Evolutionary conservation across 2,888 invertebrate genomes (phyloP).

Genomic region (Koerneria pararmatus): DNA sequence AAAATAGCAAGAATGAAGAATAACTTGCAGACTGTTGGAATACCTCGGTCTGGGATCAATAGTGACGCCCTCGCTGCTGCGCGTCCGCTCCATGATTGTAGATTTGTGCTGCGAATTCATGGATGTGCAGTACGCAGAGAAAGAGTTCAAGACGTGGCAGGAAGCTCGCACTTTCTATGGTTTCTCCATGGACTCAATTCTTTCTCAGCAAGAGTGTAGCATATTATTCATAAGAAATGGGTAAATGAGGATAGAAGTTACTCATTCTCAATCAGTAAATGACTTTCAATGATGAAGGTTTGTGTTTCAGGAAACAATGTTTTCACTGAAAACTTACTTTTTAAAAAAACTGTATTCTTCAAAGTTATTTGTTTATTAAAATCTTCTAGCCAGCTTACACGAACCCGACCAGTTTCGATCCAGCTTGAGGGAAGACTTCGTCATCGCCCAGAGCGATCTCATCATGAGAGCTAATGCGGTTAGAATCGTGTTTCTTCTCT

Average conservation of each 20-base stretch:
- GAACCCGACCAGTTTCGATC: constrained; percentile 37
- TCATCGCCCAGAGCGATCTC: constrained; percentile 43
- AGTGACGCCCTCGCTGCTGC: constrained; percentile 35
- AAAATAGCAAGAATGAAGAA: background rate
- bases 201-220: constrained; percentile 32
- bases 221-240: no score
- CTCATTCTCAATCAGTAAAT: background rate
- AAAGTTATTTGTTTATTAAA: background rate
- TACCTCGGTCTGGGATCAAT: constrained; percentile 46
- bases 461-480: constrained; percentile 32
- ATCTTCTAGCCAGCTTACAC: constrained; percentile 28
- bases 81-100: constrained; percentile 46
- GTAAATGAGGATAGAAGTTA: constrained; percentile 13
- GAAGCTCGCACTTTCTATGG: constrained; percentile 45
- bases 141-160: constrained; percentile 44
- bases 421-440: constrained; percentile 50
- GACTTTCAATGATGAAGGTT: background rate
- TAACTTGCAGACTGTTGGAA: constrained; percentile 33
- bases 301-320: background rate
- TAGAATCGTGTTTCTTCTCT: no score
- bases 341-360: background rate
- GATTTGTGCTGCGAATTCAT: constrained; percentile 52
- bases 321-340: background rate
- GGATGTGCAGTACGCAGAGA: constrained; percentile 45
- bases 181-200: constrained; percentile 20